Evolutionary conservation across 2,888 invertebrate genomes (phyloP).

Genomic region (Dysmachus trigonus): DNA sequence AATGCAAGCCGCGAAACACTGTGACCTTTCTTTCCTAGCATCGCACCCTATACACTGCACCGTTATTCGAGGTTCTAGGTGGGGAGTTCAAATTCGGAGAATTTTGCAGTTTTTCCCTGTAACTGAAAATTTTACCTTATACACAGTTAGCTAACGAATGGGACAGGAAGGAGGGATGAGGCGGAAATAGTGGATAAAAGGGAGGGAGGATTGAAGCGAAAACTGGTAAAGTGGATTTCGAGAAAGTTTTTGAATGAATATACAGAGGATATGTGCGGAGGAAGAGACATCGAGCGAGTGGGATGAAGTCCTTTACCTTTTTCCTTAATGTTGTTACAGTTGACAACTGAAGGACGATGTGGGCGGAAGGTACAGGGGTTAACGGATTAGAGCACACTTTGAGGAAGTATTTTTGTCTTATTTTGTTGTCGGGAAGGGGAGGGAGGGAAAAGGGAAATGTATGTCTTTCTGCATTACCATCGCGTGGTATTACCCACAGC

Average conservation of each 20-base stretch:
- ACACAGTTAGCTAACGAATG: neutral
- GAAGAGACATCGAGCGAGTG: neutral
- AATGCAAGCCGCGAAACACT: neutral
- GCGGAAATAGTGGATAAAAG: neutral
- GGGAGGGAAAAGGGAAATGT: neutral
- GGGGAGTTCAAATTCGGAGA: neutral
- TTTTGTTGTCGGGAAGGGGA: neutral
- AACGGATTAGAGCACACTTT: neutral
- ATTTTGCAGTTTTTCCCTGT: neutral
- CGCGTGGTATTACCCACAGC: neutral
- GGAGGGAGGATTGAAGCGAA: neutral
- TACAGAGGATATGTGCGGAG: neutral
- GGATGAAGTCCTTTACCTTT: neutral
- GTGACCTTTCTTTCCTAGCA: neutral
- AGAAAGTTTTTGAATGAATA: neutral
- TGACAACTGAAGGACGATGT: neutral
- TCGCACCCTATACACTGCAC: neutral
- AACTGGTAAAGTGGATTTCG: neutral
- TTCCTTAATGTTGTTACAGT: neutral
- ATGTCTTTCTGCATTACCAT: neutral
- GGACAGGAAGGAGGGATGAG: neutral
- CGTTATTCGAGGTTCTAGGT: no score
- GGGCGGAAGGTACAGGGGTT: neutral
- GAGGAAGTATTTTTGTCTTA: neutral
- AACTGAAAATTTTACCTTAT: neutral